Evolutionary conservation across 2,113 vertebrate species (phyloP), one percentile per base, ranked within the genome.

Genomic region (Copsychus sechellarum): DNA sequence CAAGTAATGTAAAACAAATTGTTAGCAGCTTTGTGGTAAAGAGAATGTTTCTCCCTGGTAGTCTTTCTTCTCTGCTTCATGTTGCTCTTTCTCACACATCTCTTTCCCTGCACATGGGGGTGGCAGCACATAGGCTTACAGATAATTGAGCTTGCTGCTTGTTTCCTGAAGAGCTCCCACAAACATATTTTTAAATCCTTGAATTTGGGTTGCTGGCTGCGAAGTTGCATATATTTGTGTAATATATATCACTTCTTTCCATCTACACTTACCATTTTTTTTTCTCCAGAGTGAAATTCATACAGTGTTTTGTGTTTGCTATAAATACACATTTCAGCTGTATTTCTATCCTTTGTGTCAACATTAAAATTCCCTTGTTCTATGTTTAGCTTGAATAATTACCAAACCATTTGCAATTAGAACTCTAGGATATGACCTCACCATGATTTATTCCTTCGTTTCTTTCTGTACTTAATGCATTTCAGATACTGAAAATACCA

Each of bases 401-500:
- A 98, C 96, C 86, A 97, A 97, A 95, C 90, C 90, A 58, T 98
- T 97, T 97, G 97, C 96, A 97, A 98, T 98, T 98, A 97, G 97
- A 97, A 98, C 93, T 97, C 91, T 92, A 97, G 96, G 92, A 97
- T 97, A 85, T 98, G 97, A 98, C 96, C 97, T 98, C 97, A 97
- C 73, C 90, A 80, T 90, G 86, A 95, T 97, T 97, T 98, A 97
- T 98, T 97, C 86, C 73, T 97, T 96, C 88, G 0, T 89, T 96
- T 96, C 94, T 97, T 95, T 96, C 96, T 97, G 92, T 98, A 91
- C 97, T 98, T 98, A 98, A 98, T 98, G 96, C 87, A 93, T 98
- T 98, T 97, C 96, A 97, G 97, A 98, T 96, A 96, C 97, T 82
- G 97, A 97, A 98, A 98, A 98, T 98, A 97, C 97, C 97, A 98